Evolutionary conservation across 2,113 vertebrate genomes (phyloP).

Genomic region (Notarius quadriscutis): DNA sequence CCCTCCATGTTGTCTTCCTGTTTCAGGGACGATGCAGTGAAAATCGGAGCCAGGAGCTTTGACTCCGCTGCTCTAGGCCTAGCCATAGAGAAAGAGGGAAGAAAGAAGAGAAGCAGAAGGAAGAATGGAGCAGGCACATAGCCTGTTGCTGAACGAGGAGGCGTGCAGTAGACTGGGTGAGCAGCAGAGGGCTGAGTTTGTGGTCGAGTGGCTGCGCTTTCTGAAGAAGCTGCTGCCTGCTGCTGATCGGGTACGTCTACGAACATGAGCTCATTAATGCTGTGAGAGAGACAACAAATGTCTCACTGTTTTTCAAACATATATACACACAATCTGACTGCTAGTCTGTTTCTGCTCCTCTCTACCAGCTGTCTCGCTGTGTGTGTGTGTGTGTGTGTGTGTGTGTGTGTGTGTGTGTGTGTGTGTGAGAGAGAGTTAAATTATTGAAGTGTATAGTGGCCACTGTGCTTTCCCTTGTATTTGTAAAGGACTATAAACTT

Average conservation of each 20-base stretch:
- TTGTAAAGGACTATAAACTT: neutral
- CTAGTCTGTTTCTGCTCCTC: neutral
- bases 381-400: too few species aligned
- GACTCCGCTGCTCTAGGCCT: neutral
- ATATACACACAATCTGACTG: neutral
- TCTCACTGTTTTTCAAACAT: conserved; percentile 25
- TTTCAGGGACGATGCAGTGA: conserved; percentile 13
- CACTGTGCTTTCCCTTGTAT: neutral
- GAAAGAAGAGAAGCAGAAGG: neutral
- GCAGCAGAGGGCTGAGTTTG: conserved; percentile 81
- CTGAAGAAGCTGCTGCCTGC: conserved; percentile 83
- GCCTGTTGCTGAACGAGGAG: conserved; percentile 84
- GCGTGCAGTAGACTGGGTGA: conserved; percentile 73
- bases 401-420: too few species aligned
- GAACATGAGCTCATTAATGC: neutral
- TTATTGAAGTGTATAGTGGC: too few species aligned
- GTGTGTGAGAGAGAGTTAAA: too few species aligned
- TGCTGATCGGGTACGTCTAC: conserved; percentile 74
- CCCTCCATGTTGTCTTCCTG: neutral
- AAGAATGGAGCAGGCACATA: conserved; percentile 84
- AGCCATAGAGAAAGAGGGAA: neutral
- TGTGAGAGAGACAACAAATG: neutral
- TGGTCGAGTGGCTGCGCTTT: conserved; percentile 85
- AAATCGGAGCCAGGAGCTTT: conserved; percentile 9
- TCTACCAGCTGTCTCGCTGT: too few species aligned